Evolutionary conservation across 2,888 invertebrate genomes (phyloP), one percentile per base, ranked within the genome.

Genomic region (Serripes groenlandicus): DNA sequence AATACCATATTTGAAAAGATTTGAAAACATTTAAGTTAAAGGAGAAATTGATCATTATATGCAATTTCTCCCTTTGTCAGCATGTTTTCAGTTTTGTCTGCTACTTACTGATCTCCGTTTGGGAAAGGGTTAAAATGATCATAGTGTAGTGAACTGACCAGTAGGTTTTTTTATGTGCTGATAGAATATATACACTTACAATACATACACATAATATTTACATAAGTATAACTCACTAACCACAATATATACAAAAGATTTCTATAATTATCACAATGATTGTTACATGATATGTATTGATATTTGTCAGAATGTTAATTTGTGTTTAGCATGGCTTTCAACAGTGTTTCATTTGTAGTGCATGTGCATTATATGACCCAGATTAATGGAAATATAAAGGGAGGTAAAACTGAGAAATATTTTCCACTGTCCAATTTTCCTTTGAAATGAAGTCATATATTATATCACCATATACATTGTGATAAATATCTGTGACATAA

Each of bases 251-350:
- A 9, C 9, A 42, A 42, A 11, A 11, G 9, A 42, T 18, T 11
- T 42, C 9, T 42, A 11, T 11, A 18, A 42, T 42, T 9, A 42
- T 42, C 9, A 42, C 42, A 42, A 11, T 11, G 23, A 28, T 58
- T 58, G 58, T 58, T 58, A 58, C 26, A 23, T 58, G 58, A 28
- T 58, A 58, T 58, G 58, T 58, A 58, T 26, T 21, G 9, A 28
- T 58, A n/a, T 52, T 52, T 42, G 9, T 42, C 9, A 42, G 11
- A 9, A 42, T 42, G 9, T 42, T 18, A 9, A 42, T 9, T 11
- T 42, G 18, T 11, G 42, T 42, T 42, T 42, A 42, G 42, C 9
- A 9, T 42, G 42, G 42, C 18, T 42, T 42, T 18, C 9, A 42
- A 42, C 18, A 42, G 9, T 42, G 9, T 11, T 42, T 11, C 18